A percentile compares a stretch with the other conserved stretches of the same genome.
These are phyloP conservation scores for Pseudorhombus dupliciocellatus DNA, from an alignment of 2,113 vertebrate genomes.

Conservation along the genomic window DNA sequence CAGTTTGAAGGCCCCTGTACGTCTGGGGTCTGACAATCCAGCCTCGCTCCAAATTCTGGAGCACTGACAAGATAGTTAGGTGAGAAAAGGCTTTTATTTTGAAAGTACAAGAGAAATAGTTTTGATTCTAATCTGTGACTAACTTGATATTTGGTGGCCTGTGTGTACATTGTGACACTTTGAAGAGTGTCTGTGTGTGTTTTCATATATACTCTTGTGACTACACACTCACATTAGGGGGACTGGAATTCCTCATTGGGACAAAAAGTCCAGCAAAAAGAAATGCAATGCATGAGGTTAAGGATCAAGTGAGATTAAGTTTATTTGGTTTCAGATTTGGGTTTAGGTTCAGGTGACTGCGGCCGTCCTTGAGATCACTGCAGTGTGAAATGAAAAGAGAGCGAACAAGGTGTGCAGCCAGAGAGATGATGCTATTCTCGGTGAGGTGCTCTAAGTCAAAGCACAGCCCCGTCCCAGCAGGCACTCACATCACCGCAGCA, in stretches of 20 bases:
- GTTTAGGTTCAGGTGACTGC: not conserved
- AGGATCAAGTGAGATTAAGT: too few species aligned
- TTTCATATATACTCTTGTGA: too few species aligned
- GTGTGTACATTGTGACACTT: not conserved
- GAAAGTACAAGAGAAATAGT: not conserved
- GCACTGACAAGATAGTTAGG: not conserved
- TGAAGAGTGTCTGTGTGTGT: not conserved
- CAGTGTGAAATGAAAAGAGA: not conserved
- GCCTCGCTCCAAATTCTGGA: not conserved
- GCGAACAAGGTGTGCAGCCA: too few species aligned
- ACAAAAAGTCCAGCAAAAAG: too few species aligned
- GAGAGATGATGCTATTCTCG: not conserved
- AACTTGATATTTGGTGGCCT: not conserved
- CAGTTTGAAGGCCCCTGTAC: not conserved
- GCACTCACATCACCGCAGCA: constrained; percentile 5
- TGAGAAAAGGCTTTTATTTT: constrained; percentile 25
- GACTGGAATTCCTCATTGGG: too few species aligned
- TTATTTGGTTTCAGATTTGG: too few species aligned
- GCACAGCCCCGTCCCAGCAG: constrained; percentile 3
- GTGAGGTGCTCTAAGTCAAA: too few species aligned
- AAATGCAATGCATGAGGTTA: too few species aligned
- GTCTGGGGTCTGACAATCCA: not conserved
- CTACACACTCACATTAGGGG: too few species aligned
- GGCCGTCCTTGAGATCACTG: not conserved
- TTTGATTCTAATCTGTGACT: not conserved